Evolutionary conservation across 2,113 vertebrate genomes (phyloP), one percentile per base, ranked within the genome.

Genomic region (Probosciger aterrimus): DNA sequence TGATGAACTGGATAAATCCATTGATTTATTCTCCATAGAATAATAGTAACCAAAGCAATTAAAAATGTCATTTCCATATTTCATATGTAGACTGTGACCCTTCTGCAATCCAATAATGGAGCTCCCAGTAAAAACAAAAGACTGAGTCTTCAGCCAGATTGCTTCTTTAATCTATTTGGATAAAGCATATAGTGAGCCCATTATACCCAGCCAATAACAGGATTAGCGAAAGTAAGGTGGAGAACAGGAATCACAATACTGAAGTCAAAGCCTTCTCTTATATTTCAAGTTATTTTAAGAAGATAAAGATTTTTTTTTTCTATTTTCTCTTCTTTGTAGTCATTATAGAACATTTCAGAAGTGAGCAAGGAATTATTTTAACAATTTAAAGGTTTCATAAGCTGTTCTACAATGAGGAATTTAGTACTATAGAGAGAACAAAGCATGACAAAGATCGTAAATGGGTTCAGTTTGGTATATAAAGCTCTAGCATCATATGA

Each of bases 251-350:
- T 70, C 76, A 49, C 57, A 57, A 18, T 41, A 22, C 50, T 68
- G 20, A 90, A 55, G 49, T 65, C 43, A 39, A 92, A 96, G 18
- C 4, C 33, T 62, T 70, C 69, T 70, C 33, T 47, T 75, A 71
- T 14, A 52, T 37, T 79, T 41, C 13, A 14, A 69, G 82, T 31
- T 95, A 93, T 94, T 96, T 97, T 83, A 77, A 77, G 78, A 75
- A 47, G 18, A 11, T 57, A 90, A 90, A 82, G 65, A 41, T 37
- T 39, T 89, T 82, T 65, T 81, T 83, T 55, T 60, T 16, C 39
- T 75, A 11, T 71, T 82, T 84, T 68, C 12, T 33, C 10, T 71
- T 65, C 70, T 62, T 80, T 80, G 10, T 11, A 62, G n/a, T 53
- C 63, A 65, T 49, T 93, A 69, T 11, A 76, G 67, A 90, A 60